A percentile compares a stretch with the other conserved stretches of the same genome.
Conservation (phyloP, 1,140 invertebrate species). For the Drosophila nannoptera region DNA sequence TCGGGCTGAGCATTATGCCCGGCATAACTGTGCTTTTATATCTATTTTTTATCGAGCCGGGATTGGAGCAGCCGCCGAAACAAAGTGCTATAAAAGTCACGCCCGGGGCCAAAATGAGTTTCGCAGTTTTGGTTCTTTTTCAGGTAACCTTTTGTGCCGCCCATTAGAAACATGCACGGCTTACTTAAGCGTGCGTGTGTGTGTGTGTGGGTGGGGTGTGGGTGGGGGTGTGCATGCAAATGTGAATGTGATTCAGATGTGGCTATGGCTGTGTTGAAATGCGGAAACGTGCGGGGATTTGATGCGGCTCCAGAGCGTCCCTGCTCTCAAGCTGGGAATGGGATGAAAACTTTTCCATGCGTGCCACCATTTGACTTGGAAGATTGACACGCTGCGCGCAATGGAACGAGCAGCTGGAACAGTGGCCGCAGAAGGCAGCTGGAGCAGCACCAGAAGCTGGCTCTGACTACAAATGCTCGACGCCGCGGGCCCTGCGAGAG, state of each 20-base stretch:
- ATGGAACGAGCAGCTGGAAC: background rate
- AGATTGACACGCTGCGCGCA: conserved; percentile 71
- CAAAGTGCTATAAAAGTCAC: conserved; percentile 77
- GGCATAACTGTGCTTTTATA: background rate
- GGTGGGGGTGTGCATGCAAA: conserved; percentile 40
- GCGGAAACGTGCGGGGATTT: conserved; percentile 73
- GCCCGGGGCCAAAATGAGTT: conserved; percentile 74
- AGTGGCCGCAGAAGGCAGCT: background rate
- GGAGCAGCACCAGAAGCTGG: background rate
- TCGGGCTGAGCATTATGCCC: background rate
- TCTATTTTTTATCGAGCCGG: conserved; percentile 15
- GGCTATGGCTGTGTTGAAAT: conserved; percentile 23
- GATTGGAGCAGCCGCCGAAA: conserved; percentile 28
- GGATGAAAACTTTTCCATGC: conserved; percentile 68
- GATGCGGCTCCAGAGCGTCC: conserved; percentile 18
- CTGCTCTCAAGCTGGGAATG: background rate
- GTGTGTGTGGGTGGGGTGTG: conserved; percentile 12
- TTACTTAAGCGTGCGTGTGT: conserved; percentile 63
- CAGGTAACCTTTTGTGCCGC: conserved; percentile 76
- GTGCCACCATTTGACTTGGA: conserved; percentile 74
- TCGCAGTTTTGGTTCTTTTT: conserved; percentile 54
- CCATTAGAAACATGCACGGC: conserved; percentile 77
- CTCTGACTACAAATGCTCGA: conserved; percentile 5
- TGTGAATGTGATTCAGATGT: conserved; percentile 48
- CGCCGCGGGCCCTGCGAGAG: background rate